Evolutionary conservation across 2,113 vertebrate genomes (phyloP), one percentile per base, ranked within the genome.

Genomic region (Thoracochromis brauschi): DNA sequence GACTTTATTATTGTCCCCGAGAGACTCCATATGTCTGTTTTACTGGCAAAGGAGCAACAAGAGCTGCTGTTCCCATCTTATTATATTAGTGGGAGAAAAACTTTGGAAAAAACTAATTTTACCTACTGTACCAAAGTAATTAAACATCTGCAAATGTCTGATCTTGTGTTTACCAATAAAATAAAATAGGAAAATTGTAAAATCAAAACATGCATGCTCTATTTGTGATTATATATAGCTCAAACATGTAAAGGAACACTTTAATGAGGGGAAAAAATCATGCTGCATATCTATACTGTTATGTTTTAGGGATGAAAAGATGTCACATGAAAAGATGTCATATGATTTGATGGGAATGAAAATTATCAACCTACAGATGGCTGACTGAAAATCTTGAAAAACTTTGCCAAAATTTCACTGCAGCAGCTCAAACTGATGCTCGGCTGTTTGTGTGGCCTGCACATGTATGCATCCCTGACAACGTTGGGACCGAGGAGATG

Each of bases 1-100:
- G 87, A 83, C 78, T 80, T 88, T 82, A 92, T 83, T 85, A 85
- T 88, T 91, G 73, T 88, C 86, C 93, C 87, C 8, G 40, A 86
- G 89, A 91, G 80, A 68, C 80, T 82, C 80, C 29, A 42, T 55
- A 53, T 85, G 80, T 91, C 85, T 85, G 79, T 85, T 87, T 90
- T 80, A 58, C 58, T 42, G 88, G 91, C 84, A 85, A 85, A 79
- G 33, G 55, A 88, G 90, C 58, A 91, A 87, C 80, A 31, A 78
- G 33, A 57, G 73, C 33, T 87, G 58, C 60, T 81, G 26, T 82
- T 91, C 33, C 84, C 78, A 13, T 51, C 80, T 26, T 75, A 13
- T 87, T 88, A 49, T 45, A 81, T 78, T 55, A 79, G 68, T 24
- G 54, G 35, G 33, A 24, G 14, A 42, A 82, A 89, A 85, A 80